Evolutionary conservation across 2,113 vertebrate species (phyloP).

Genomic region (Poeciliopsis prolifica): DNA sequence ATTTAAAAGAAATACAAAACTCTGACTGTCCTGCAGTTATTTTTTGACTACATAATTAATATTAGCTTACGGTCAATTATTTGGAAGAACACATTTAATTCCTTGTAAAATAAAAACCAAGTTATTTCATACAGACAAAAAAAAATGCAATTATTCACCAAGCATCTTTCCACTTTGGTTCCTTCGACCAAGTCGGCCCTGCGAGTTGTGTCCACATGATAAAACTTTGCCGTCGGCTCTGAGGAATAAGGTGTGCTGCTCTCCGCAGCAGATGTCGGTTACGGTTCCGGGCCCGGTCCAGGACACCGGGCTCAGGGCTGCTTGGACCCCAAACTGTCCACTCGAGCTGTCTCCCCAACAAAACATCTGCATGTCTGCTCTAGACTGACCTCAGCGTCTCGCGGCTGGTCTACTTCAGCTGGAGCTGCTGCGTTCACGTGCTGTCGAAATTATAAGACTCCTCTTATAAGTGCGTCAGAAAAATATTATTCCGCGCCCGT

Average conservation of each 20-base stretch:
- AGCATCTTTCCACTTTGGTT: constrained; percentile 18
- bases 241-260: constrained; percentile 69
- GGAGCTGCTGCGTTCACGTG: constrained; percentile 26
- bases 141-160: constrained; percentile 35
- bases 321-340: constrained; percentile 57
- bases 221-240: constrained; percentile 51
- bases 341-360: constrained; percentile 68
- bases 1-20: neutral
- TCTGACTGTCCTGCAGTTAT: neutral
- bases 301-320: constrained; percentile 14
- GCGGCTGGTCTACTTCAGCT: neutral
- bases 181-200: constrained; percentile 69
- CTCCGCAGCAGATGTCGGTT: constrained; percentile 60
- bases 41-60: neutral
- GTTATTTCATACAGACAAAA: neutral
- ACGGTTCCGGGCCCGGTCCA: constrained; percentile 43
- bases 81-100: no score
- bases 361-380: constrained; percentile 45
- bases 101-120: neutral
- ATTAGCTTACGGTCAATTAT: neutral
- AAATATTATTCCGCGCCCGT: neutral
- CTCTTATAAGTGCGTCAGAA: neutral
- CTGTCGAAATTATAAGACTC: neutral
- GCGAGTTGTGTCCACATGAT: constrained; percentile 68
- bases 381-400: neutral